These are phyloP conservation scores for Acleris literana DNA, from an alignment of 2,888 invertebrate genomes.

Conservation along the genomic window DNA sequence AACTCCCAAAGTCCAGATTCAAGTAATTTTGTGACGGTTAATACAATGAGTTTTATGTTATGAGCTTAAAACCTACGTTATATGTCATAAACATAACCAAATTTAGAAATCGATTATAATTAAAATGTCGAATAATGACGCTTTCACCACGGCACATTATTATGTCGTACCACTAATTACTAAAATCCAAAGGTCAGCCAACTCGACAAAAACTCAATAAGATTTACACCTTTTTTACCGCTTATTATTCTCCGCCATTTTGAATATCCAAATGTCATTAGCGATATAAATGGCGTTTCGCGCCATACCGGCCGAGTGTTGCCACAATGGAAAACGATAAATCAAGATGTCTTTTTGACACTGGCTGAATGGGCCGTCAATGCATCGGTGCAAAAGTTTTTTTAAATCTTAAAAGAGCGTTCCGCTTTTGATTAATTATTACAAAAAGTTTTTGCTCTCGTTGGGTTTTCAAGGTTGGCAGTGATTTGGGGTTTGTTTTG, in stretches of 20 bases:
- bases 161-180: slow-evolving; percentile 25
- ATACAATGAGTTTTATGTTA: too few relatives aligned
- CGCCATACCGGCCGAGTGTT: slow-evolving; percentile 34
- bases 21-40: too few relatives aligned
- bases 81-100: too few relatives aligned
- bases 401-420: slow-evolving; percentile 21
- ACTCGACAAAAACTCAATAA: slow-evolving; percentile 21
- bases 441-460: slow-evolving; percentile 20
- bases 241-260: slow-evolving; percentile 25
- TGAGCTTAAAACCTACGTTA: too few relatives aligned
- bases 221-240: slow-evolving; percentile 20
- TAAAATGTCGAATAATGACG: too few relatives aligned
- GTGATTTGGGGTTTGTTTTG: slow-evolving; percentile 4
- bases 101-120: too few relatives aligned
- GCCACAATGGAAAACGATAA: slow-evolving; percentile 32
- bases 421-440: slow-evolving; percentile 30
- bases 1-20: too few relatives aligned
- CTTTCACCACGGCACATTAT: background rate
- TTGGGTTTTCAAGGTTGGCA: slow-evolving; percentile 27
- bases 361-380: slow-evolving; percentile 27
- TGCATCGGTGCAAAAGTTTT: slow-evolving; percentile 35
- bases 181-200: slow-evolving; percentile 13
- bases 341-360: slow-evolving; percentile 34
- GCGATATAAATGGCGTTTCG: slow-evolving; percentile 36
- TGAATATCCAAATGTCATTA: slow-evolving; percentile 36